Base-by-base conservation (phyloP, 2,888 invertebrate species). In the Eupithecia vulgata region DNA sequence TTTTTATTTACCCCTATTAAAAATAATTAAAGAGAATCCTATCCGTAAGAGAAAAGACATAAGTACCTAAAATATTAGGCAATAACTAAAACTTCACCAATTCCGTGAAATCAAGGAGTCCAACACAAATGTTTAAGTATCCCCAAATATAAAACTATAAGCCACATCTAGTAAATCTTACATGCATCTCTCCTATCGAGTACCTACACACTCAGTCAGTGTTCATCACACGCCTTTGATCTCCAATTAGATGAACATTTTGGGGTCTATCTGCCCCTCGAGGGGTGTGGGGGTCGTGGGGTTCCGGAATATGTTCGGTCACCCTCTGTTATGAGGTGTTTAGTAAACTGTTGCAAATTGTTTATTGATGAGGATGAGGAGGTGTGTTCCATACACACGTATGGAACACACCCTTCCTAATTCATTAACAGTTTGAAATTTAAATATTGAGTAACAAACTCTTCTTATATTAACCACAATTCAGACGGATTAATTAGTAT, bases 161-260 rank as follows among this genome's bases (percentile, higher is more conserved):
- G 81, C 59, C 88, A 77, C 82, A 84, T 91, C 91, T 76, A 86
- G 85, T 73, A 67, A 3, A 13, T 4, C 37, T 30, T 37, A 37
- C 42, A 79, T 42, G 45, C 62, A 25, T 21, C 70, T 75, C 67
- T 75, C 65, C 72, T 74, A 78, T 76, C 72, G 73, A 74, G 68
- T 70, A 86, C 57, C 25, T 25, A 57, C 88, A 82, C 82, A 84
- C 89, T 88, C 67, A 64, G 12, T 64, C 48, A 68, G 86, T 90
- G 91, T 83, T 83, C 91, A 92, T 92, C 91, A 91, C 89, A 88
- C 91, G 92, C 90, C 92, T 93, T 94, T 94, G 94, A 94, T 93
- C 90, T 94, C 92, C 91, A 93, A 94, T 94, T 93, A 94, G 93
- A 93, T 91, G 93, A 92, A 91, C 93, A 93, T 93, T 94, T 94